Conservation (phyloP, 2,888 invertebrate genomes). For the Dynastes grantii region DNA sequence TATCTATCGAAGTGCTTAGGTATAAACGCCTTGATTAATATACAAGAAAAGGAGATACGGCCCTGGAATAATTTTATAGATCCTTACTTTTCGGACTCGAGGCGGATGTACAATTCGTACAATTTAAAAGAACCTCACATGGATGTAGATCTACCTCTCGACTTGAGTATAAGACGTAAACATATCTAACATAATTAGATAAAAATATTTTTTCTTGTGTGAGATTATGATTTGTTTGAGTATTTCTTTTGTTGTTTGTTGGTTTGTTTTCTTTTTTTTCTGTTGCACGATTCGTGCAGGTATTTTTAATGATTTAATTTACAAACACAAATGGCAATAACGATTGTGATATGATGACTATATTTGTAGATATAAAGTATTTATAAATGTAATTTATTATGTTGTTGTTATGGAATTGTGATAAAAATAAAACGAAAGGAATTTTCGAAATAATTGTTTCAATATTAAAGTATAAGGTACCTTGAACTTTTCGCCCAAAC, state of each 20-base stretch:
- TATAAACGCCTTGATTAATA: slow-evolving; percentile 62
- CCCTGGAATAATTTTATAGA: slow-evolving; percentile 57
- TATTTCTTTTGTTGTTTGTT: slow-evolving; percentile 31
- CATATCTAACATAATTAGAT: slow-evolving; percentile 58
- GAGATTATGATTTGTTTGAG: slow-evolving; percentile 35
- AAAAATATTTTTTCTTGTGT: slow-evolving; percentile 44
- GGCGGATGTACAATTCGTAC: slow-evolving; percentile 51
- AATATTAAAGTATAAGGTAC: no score
- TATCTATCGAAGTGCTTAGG: slow-evolving; percentile 56
- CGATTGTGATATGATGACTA: slow-evolving; percentile 47
- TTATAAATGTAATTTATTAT: slow-evolving; percentile 50
- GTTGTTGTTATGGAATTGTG: slow-evolving; percentile 32
- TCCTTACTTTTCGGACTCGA: slow-evolving; percentile 50
- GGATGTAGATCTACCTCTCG: slow-evolving; percentile 75
- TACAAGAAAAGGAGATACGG: slow-evolving; percentile 49
- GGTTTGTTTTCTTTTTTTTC: slow-evolving; percentile 14
- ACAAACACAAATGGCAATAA: slow-evolving; percentile 47
- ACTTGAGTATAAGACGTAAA: slow-evolving; percentile 76
- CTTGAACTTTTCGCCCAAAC: no score
- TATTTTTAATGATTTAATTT: slow-evolving; percentile 28
- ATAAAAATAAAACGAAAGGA: slow-evolving; percentile 24
- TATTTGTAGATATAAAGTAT: slow-evolving; percentile 37
- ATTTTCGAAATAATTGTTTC: neutral
- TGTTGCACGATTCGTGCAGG: neutral
- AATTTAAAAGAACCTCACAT: slow-evolving; percentile 59